phyloP scores from a whole-genome alignment of 2,113 vertebrate genomes.

The Brienomyrus longianalis region DNA sequence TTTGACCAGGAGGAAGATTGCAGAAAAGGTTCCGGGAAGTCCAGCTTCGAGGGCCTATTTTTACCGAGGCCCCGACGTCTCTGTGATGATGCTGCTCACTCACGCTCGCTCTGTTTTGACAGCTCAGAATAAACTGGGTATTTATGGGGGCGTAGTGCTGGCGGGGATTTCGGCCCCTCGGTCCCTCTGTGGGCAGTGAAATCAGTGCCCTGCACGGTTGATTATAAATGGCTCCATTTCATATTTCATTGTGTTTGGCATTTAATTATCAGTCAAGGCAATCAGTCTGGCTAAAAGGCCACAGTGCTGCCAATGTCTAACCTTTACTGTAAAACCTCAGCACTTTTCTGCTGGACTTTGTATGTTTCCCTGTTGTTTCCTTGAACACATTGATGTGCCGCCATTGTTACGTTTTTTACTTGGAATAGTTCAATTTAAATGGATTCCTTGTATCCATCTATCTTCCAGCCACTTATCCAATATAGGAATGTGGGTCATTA shows the following conservation, averaged over 20 bases:
- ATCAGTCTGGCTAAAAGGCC: background rate
- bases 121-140: constrained; percentile 37
- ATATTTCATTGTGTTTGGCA: background rate
- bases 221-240: constrained; percentile 6
- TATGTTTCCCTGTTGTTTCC: background rate
- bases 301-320: background rate
- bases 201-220: constrained; percentile 17
- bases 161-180: background rate
- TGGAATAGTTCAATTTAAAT: background rate
- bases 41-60: constrained; percentile 31
- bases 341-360: background rate
- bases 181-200: constrained; percentile 21
- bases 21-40: constrained; percentile 36
- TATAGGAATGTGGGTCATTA: background rate
- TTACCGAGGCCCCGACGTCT: constrained; percentile 9
- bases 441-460: background rate
- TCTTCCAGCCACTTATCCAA: background rate
- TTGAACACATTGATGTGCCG: background rate
- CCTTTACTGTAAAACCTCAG: background rate
- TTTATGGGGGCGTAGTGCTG: constrained; percentile 45
- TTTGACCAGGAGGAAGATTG: constrained; percentile 47
- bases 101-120: constrained; percentile 18
- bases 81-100: background rate
- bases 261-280: background rate
- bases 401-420: background rate